Evolutionary conservation across 2,888 invertebrate species (phyloP), one percentile per base, ranked within the genome.

Genomic region (Alcis repandata): DNA sequence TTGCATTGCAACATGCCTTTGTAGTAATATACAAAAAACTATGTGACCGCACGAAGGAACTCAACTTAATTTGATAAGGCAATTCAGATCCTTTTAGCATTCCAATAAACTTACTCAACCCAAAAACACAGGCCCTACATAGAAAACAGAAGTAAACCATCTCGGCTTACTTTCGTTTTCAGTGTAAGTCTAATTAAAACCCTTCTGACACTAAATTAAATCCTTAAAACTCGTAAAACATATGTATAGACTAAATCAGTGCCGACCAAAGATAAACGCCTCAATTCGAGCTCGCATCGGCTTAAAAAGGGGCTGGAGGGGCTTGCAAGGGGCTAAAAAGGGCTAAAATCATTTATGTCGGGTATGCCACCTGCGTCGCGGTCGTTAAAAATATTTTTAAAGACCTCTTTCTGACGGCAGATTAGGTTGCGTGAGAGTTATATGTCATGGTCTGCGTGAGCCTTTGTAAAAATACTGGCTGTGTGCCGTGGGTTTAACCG

Each of bases 191-290:
- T 43, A 57, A 65, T 58, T 53, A 64, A 66, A 63, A 63, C 52
- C 56, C 49, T 52, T 61, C 46, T 66, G 15, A 63, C 54, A 73
- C 61, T 68, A 65, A 67, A 69, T 62, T 56, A 40, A 59, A 61
- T 64, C 65, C 58, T 64, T 33, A 60, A 58, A 60, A 53, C 64
- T 54, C 32, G 40, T 48, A 60, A 45, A 63, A 51, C 53, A 43
- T 51, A 60, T 58, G 59, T 63, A 36, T 38, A 32, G 66, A 52
- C 69, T 72, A 70, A 78, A 76, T 77, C 74, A 74, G 69, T 71
- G 67, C 68, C 72, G 73, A 63, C 69, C 74, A 79, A 78, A 86
- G 84, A 85, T 82, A 82, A 81, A 82, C 75, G 76, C 73, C 74
- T 77, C 72, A 70, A 76, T 78, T 76, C 73, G 70, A 78, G 80